phyloP scores from a whole-genome alignment of 2,888 invertebrate genomes.

The Ephialtes manifestator region DNA sequence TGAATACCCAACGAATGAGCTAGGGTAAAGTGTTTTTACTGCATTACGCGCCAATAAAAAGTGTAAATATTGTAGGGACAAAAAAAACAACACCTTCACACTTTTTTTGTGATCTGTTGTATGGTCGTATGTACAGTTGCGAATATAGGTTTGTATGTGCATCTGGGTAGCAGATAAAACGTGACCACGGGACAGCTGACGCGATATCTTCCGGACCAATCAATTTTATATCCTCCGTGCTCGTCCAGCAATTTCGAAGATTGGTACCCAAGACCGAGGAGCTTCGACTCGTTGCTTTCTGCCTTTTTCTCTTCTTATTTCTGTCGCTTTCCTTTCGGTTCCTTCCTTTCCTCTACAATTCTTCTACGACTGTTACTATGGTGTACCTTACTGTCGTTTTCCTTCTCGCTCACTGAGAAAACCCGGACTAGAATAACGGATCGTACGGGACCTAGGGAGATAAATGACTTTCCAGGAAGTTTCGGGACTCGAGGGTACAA shows the following conservation, averaged over 20 bases:
- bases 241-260: constrained; percentile 79
- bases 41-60: neutral
- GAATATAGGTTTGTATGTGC: constrained; percentile 17
- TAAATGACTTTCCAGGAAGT: constrained; percentile 69
- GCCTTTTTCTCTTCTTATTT: constrained; percentile 39
- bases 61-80: neutral
- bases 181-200: constrained; percentile 75
- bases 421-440: constrained; percentile 64
- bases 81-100: neutral
- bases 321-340: constrained; percentile 44
- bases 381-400: constrained; percentile 47
- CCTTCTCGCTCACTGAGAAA: constrained; percentile 47
- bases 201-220: constrained; percentile 76
- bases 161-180: constrained; percentile 67
- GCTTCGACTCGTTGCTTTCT: constrained; percentile 50
- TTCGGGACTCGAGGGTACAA: constrained; percentile 66
- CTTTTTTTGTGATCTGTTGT: neutral
- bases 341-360: constrained; percentile 37
- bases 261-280: constrained; percentile 70
- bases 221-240: constrained; percentile 75
- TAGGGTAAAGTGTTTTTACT: neutral
- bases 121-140: neutral
- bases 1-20: neutral
- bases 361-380: constrained; percentile 23
- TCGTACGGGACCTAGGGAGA: constrained; percentile 63